Evolutionary conservation across 2,113 vertebrate genomes (phyloP).

Genomic region (Rafetus swinhoei): DNA sequence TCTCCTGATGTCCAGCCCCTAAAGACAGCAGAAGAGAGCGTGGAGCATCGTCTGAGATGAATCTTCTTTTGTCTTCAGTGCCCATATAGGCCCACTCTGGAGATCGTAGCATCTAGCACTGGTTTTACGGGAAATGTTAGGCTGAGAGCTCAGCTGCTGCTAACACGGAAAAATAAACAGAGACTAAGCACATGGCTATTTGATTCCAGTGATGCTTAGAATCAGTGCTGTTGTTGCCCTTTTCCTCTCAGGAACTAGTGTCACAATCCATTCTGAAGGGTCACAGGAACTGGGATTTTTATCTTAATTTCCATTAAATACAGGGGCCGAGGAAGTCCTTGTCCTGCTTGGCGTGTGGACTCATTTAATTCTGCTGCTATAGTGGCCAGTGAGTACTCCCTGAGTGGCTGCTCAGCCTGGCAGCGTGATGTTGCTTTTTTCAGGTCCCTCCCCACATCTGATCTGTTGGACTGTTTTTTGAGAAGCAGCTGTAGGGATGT

Average conservation of each 20-base stretch:
- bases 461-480: not conserved
- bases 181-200: not conserved
- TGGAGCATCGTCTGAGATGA: not conserved
- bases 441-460: not conserved
- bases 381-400: not conserved
- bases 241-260: not conserved
- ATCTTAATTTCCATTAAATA: not conserved
- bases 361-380: fast-evolving
- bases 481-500: not conserved
- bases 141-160: not conserved
- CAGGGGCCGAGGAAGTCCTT: fast-evolving
- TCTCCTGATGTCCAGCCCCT: not conserved
- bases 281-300: not conserved
- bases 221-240: not conserved
- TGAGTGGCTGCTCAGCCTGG: not conserved
- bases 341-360: not conserved
- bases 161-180: not conserved
- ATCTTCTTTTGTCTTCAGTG: not conserved
- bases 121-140: not conserved
- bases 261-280: not conserved
- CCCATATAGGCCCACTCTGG: not conserved
- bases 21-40: not conserved
- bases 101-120: not conserved
- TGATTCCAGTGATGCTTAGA: fast-evolving
- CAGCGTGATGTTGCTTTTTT: not conserved